Evolutionary conservation across 2,797 vertebrate genomes (phyloP), one percentile per base, ranked within the genome.

Genomic region (Allobates femoralis): DNA sequence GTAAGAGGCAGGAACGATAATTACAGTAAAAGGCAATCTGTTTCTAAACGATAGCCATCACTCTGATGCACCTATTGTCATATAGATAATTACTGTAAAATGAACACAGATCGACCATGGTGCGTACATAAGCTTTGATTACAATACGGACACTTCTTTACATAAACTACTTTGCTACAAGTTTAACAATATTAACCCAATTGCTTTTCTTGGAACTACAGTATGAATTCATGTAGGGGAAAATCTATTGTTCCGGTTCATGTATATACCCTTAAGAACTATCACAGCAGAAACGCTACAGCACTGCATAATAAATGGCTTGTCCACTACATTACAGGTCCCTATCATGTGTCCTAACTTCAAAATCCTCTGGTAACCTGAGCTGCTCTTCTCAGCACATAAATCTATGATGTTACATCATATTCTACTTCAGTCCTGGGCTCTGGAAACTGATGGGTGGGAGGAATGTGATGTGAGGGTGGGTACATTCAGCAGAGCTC

Each of bases 31-130:
- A 66, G 30, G 58, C 74, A 37, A 78, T 77, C 32, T 58, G 53
- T 28, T 55, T 64, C 56, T 77, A 51, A 84, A 66, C 74, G 41
- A 62, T 50, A 51, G 56, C 73, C 37, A 76, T 84, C 83, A 64
- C 19, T 64, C 83, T 55, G 21, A 50, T 32, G 41, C 58, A 34
- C 55, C 73, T 50, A 84, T 77, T 64, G 83, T 71, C 73, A 84
- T 66, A 19, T 74, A 77, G 56, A 51, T 30, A n/a, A 84, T 76
- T 76, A 78, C 46, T 66, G 7, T 34, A 32, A 62, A 84, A 53
- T 53, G 41, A 84, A 23, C 46, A 2, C 21, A 84, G 73, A 58
- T 41, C 81, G 26, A 73, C 41, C 46, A 77, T 1, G 2, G 51
- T 28, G 50, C n/a, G 62, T 23, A 23, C 60, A 75, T 8, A 73